Base-by-base conservation (phyloP, 2,113 vertebrate genomes). In the Eurystomus gularis region DNA sequence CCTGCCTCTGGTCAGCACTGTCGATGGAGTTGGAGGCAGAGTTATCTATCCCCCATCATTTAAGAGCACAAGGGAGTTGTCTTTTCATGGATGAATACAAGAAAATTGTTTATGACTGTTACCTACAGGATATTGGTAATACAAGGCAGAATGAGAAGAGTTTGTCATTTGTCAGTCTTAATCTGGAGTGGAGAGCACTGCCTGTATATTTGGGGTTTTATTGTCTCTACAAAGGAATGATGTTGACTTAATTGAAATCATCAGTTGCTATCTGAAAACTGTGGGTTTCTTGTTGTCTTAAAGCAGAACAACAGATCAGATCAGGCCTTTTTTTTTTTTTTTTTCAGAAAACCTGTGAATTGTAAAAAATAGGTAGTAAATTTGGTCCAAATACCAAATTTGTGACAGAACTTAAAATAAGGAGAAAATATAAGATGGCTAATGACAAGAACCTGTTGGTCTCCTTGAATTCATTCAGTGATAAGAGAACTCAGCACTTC, bases 31-130 rank as follows among this genome's bases (percentile, higher is more conserved):
- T 82, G 54, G 31, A 86, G 58, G 42, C 31, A 72, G 71, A 68
- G 14, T 28, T 68, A 86, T 83, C 90, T 72, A 58, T 88, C 37
- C 92, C 82, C 29, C 16, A 24, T 8, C 23, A 0, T 88, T 88
- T 93, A 62, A 46, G 68, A 88, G 39, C 64, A 55, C 20, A 44
- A 29, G 11, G 58, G 46, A 93, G 42, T 52, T 92, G 55, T 75
- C 23, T 85, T 82, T 94, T 58, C 87, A 82, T 3, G 17, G 49
- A 73, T 82, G 58, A 94, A 82, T 29, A 62, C 54, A 73, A 73
- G 28, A 91, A 93, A 87, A 85, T 54, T 57, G 33, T 85, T 94
- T 87, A 54, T 80, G 84, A 77, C n/a, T 87, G 33, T 69, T 88
- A 66, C 61, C 70, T 85, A 42, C 31, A 82, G 49, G 58, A 33